Conservation (phyloP, 2,888 invertebrate genomes). For the Anthrax anthrax region DNA sequence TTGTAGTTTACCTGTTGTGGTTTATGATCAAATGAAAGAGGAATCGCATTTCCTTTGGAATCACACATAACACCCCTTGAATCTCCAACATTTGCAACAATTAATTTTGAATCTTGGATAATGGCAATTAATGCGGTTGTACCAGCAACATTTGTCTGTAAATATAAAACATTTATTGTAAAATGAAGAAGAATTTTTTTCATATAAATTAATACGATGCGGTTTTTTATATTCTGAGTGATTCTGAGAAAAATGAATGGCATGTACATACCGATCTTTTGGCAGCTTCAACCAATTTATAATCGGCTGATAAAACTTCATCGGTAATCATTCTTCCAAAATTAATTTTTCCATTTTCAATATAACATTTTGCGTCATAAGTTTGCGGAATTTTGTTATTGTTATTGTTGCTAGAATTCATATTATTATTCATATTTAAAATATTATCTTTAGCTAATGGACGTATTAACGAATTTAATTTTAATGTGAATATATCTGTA, state of each 20-base stretch:
- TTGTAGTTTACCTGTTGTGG: slow-evolving; percentile 73
- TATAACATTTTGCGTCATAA: slow-evolving; percentile 43
- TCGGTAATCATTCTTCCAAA: slow-evolving; percentile 71
- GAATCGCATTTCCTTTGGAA: slow-evolving; percentile 74
- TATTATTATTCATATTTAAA: slow-evolving; percentile 22
- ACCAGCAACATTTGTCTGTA: slow-evolving; percentile 55
- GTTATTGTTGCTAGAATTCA: slow-evolving; percentile 14
- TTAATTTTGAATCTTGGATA: slow-evolving; percentile 63
- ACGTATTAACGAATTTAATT: slow-evolving; percentile 29
- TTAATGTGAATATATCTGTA: slow-evolving; percentile 29
- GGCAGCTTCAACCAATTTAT: slow-evolving; percentile 64
- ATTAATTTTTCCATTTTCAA: slow-evolving; percentile 62
- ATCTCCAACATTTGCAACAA: slow-evolving; percentile 94
- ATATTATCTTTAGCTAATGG: slow-evolving; percentile 23
- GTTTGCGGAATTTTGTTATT: slow-evolving; percentile 21
- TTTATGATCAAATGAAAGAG: slow-evolving; percentile 91
- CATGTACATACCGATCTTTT: slow-evolving; percentile 45
- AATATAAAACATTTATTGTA: neutral
- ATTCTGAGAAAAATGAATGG: neutral
- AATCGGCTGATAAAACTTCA: slow-evolving; percentile 74
- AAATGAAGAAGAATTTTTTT: too few relatives aligned
- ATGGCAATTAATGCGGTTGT: slow-evolving; percentile 87
- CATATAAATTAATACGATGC: too few relatives aligned
- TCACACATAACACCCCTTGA: slow-evolving; percentile 94
- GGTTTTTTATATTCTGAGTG: neutral